A percentile compares a stretch with the other conserved stretches of the same genome.
Evolutionary conservation across 1,140 invertebrate genomes (phyloP).

Genomic region (Drosophila nasuta): DNA sequence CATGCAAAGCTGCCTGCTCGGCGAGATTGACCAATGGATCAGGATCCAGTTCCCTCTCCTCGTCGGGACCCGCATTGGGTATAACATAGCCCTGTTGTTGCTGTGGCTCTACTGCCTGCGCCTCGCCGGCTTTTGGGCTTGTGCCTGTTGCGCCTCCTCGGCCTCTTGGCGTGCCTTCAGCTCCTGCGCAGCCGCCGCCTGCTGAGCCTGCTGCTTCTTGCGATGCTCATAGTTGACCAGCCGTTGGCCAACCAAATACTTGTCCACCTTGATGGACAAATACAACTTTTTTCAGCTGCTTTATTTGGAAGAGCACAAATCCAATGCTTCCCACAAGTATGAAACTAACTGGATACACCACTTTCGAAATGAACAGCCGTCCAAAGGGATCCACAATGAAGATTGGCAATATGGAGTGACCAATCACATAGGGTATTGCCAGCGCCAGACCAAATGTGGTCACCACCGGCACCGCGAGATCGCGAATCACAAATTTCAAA

Average conservation of each 20-base stretch:
- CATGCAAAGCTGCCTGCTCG: constrained; percentile 54
- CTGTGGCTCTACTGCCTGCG: background rate
- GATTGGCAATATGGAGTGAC: constrained; percentile 93
- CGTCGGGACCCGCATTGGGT: constrained; percentile 6
- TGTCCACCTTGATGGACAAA: constrained; percentile 99
- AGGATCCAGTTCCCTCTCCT: constrained; percentile 20
- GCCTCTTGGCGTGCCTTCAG: constrained; percentile 51
- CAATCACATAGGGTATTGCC: constrained; percentile 95
- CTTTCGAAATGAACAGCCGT: constrained; percentile 92
- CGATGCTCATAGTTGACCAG: constrained; percentile 97
- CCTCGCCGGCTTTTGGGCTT: constrained; percentile 9
- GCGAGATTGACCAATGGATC: constrained; percentile 26
- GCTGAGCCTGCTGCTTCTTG: constrained; percentile 86
- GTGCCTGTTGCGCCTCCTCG: constrained; percentile 43
- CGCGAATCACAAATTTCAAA: constrained; percentile 92
- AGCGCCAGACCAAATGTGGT: constrained; percentile 94
- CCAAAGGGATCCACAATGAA: constrained; percentile 90
- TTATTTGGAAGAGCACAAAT: constrained; percentile 91
- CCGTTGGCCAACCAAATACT: constrained; percentile 97
- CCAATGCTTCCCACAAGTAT: constrained; percentile 89
- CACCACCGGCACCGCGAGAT: constrained; percentile 95
- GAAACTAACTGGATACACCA: constrained; percentile 96
- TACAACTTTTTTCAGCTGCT: constrained; percentile 97
- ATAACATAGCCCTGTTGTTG: constrained; percentile 6
- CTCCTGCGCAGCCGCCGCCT: constrained; percentile 80